Percentiles rank a stretch among this genome's conserved stretches.
Conservation (phyloP, 2,888 invertebrate species). For the Isotomurus palustris region DNA sequence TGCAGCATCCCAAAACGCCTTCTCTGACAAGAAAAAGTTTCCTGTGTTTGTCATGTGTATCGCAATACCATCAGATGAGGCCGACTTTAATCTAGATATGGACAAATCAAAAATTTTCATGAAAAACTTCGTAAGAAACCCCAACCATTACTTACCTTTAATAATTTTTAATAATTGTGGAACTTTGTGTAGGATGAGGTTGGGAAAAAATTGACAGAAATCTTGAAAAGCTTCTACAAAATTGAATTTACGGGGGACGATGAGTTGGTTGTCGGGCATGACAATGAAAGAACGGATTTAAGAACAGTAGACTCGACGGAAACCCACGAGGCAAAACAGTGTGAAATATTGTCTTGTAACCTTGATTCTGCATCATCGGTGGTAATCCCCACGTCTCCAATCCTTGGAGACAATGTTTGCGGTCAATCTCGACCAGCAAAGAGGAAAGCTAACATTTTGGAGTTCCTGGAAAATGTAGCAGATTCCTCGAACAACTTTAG, state of each 20-base stretch:
- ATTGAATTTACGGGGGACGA: too few species aligned
- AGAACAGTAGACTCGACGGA: too few species aligned
- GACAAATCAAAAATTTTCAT: conserved; percentile 58
- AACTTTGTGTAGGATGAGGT: conserved; percentile 16
- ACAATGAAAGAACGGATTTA: too few species aligned
- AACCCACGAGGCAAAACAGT: too few species aligned
- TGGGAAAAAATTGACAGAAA: conserved; percentile 5
- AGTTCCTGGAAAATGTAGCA: background rate
- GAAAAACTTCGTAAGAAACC: too few species aligned
- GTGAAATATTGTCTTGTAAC: too few species aligned
- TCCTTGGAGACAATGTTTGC: too few species aligned
- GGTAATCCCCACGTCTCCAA: background rate
- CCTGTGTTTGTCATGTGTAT: conserved; percentile 54
- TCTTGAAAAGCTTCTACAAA: conserved; percentile 20
- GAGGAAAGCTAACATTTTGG: conserved; percentile 1
- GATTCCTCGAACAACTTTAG: background rate
- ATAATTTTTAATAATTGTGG: too few species aligned
- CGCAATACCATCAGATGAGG: conserved; percentile 50
- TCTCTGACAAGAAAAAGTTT: conserved; percentile 49
- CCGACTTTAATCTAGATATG: conserved; percentile 61
- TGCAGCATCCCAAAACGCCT: conserved; percentile 49
- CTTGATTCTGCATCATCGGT: too few species aligned
- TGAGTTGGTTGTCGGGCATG: too few species aligned
- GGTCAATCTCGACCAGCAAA: too few species aligned
- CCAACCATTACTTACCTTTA: too few species aligned